Evolutionary conservation across 1,140 invertebrate species (phyloP), one percentile per base, ranked within the genome.

Genomic region (Lutraria rhynchaena): DNA sequence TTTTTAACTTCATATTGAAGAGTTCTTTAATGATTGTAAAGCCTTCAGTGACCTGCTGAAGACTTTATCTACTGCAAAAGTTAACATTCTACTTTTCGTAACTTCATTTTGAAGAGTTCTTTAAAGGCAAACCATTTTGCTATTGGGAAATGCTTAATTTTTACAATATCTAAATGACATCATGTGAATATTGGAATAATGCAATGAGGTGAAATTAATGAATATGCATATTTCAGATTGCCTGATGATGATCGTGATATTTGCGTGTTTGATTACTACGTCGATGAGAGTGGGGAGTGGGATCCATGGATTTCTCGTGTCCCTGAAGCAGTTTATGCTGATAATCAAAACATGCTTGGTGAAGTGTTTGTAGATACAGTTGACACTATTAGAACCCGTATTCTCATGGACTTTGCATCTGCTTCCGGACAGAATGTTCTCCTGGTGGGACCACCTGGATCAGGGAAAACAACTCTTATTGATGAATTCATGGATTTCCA

Each of bases 231-330:
- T n/a, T n/a, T n/a, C 65, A 92, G 92, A n/a, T 83, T 93, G 60
- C 92, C 92, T 65, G 92, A 93, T 89, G 92, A 92, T 89, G 92
- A 93, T 71, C 80, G 89, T 27, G 90, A 92, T 74, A 92, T 92
- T 58, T 91, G 89, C 84, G 90, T 92, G 65, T 93, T 92, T 88
- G 92, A 93, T 78, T 93, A 92, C 82, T 93, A 92, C 86, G 92
- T 93, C 31, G 92, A 93, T 84, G 92, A 93, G 70, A 90, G 90
- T 31, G 92, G 92, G 60, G 92, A 93, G 74, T 93, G 92, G 92
- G 92, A 93, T 67, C 89, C 89, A 9, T 93, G 92, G 92, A 85
- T 87, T 4, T 91, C 90, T n/a, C 89, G 90, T 27, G 88, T 92
- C 9, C 89, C 90, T 29, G 91, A 92, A 74, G 85, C 87, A 19